Evolutionary conservation across 2,888 invertebrate species (phyloP), one percentile per base, ranked within the genome.

Genomic region (Sicus ferrugineus): DNA sequence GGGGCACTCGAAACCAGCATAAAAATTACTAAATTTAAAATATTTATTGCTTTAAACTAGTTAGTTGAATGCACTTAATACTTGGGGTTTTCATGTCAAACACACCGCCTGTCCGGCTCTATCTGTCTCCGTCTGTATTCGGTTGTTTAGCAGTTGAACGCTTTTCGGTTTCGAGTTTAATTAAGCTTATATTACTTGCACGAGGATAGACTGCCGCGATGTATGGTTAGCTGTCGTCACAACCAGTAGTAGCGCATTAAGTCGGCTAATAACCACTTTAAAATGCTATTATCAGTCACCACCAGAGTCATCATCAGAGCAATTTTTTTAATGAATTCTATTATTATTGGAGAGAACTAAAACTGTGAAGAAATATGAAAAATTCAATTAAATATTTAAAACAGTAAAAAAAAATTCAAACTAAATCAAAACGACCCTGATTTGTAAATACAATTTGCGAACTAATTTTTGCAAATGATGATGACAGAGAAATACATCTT

Each of bases 161-260:
- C 66, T 54, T 66, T 66, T 66, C 42, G 19, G 48, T 66, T 26
- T 34, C n/a, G 30, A n/a, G 11, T 50, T 64, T 26, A 64, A 50
- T 52, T 50, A 48, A 31, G 56, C 19, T 65, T 23, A 65, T 54
- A 34, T 65, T 54, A 46, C 38, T 65, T 38, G 54, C 5, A 42
- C 2, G 42, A n/a, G 1, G 42, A 4, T 14, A 42, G 42, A 48
- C 16, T 28, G 56, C 23, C 23, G 30, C 42, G 4, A n/a, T 56
- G 56, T 28, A 23, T 30, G 28, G n/a, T 21, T 21, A 52, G n/a
- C 2, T 50, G 50, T 21, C 50, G 21, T 19, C 21, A 11, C 21
- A 14, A 11, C 14, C 52, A 52, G 21, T 26, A 52, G 16, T 14
- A 50, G n/a, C 52, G 21, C 26, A 62, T 62, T 26, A 63, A 30